These are phyloP conservation scores for Montipora cactus DNA, from an alignment of 64 coral and sea anemone species.

Conservation along the genomic window DNA sequence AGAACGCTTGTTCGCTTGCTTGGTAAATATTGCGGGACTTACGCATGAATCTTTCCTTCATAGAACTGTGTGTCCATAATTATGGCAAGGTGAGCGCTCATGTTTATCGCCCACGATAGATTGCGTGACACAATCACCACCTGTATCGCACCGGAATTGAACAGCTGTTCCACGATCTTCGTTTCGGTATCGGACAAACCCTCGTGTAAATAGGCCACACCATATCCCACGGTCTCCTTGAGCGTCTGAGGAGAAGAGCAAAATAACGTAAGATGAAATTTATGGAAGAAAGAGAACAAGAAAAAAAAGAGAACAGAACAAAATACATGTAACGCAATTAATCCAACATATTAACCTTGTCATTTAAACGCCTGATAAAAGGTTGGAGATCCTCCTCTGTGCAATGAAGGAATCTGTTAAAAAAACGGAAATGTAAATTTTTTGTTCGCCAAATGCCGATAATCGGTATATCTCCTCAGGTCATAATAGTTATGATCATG, in stretches of 20 bases:
- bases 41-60: conserved; percentile 99
- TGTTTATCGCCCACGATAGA: conserved; percentile 91
- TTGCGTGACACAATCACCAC: conserved; percentile 95
- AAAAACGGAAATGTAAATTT: background rate
- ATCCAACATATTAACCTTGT: conserved; percentile 70
- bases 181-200: conserved; percentile 91
- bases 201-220: conserved; percentile 96
- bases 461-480: no score
- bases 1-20: no score
- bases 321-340: no score
- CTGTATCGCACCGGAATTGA: conserved; percentile 98
- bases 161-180: conserved; percentile 93
- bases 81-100: conserved; percentile 89
- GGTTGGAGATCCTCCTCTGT: conserved; percentile 98
- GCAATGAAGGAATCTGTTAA: conserved; percentile 90
- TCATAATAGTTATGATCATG: no score
- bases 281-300: background rate
- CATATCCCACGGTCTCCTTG: conserved; percentile 93
- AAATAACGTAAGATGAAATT: background rate
- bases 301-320: background rate
- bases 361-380: conserved; percentile 89
- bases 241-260: conserved; percentile 60
- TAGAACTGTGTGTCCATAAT: conserved; percentile 99
- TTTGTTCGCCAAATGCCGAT: no score
- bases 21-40: conserved; percentile 37